A percentile compares a stretch with the other conserved stretches of the same genome.
Evolutionary conservation across 1,140 invertebrate species (phyloP).

Genomic region (Probaryconus sp.): DNA sequence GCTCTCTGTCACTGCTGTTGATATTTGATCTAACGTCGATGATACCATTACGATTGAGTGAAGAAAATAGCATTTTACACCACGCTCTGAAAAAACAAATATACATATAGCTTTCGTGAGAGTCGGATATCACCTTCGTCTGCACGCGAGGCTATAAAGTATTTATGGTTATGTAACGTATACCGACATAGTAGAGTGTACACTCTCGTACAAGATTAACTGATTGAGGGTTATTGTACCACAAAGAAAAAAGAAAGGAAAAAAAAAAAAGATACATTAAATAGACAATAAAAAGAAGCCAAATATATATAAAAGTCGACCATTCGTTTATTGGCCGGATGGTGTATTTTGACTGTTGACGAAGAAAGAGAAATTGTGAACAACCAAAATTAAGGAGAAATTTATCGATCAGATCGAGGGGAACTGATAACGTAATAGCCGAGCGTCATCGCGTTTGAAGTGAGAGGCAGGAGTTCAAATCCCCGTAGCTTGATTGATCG

Average conservation of each 20-base stretch:
- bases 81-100: conserved; percentile 17
- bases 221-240: conserved; percentile 51
- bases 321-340: too few relatives aligned
- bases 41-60: not conserved
- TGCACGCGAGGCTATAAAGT: conserved; percentile 41
- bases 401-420: too few relatives aligned
- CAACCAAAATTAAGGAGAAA: too few relatives aligned
- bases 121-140: conserved; percentile 20
- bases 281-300: conserved; percentile 39
- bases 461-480: too few relatives aligned
- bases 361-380: too few relatives aligned
- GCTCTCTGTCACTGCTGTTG: not conserved
- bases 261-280: too few relatives aligned
- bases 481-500: too few relatives aligned
- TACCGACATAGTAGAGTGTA: conserved; percentile 47
- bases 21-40: not conserved
- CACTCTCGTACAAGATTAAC: conserved; percentile 15
- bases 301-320: too few relatives aligned
- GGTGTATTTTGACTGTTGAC: not conserved
- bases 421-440: too few relatives aligned
- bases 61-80: conserved; percentile 9
- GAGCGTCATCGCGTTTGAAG: too few relatives aligned
- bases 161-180: conserved; percentile 55
- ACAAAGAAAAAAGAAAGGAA: conserved; percentile 34
- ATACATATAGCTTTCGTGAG: conserved; percentile 13